phyloP scores from a whole-genome alignment of 2,888 invertebrate species.

The Sarcophaga subvicina region DNA sequence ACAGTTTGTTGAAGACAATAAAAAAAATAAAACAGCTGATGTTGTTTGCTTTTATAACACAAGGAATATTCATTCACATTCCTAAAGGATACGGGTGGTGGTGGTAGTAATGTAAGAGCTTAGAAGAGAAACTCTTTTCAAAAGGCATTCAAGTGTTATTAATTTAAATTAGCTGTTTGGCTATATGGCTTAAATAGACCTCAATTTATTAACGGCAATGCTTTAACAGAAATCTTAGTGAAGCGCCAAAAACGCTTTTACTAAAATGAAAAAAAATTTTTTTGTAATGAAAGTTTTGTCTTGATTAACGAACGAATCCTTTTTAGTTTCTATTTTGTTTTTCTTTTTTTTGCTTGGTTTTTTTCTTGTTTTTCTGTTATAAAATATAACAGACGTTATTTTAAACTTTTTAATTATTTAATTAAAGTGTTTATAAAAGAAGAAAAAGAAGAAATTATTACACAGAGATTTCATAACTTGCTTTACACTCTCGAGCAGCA shows the following conservation, averaged over 20 bases:
- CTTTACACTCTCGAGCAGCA: slow-evolving; percentile 25
- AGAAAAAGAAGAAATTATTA: slow-evolving; percentile 15
- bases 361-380: background rate
- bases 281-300: slow-evolving; percentile 24
- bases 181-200: slow-evolving; percentile 42
- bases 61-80: too few relatives aligned
- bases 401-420: slow-evolving; percentile 5
- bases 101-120: background rate
- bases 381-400: slow-evolving; percentile 33
- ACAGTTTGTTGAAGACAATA: slow-evolving; percentile 44
- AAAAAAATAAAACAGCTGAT: slow-evolving; percentile 27
- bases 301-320: slow-evolving; percentile 17
- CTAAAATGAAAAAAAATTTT: background rate
- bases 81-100: background rate
- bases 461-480: slow-evolving; percentile 12
- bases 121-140: slow-evolving; percentile 24
- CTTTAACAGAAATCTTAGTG: background rate
- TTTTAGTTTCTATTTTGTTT: background rate
- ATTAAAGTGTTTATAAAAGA: background rate
- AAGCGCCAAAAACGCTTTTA: slow-evolving; percentile 43
- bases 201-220: slow-evolving; percentile 37
- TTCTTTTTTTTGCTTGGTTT: background rate
- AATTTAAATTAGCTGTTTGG: slow-evolving; percentile 66
- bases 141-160: slow-evolving; percentile 61
- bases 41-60: slow-evolving; percentile 16